Percentiles rank a stretch among this genome's conserved stretches.
Conservation (phyloP, 2,113 vertebrate genomes). For the Pavo muticus region DNA sequence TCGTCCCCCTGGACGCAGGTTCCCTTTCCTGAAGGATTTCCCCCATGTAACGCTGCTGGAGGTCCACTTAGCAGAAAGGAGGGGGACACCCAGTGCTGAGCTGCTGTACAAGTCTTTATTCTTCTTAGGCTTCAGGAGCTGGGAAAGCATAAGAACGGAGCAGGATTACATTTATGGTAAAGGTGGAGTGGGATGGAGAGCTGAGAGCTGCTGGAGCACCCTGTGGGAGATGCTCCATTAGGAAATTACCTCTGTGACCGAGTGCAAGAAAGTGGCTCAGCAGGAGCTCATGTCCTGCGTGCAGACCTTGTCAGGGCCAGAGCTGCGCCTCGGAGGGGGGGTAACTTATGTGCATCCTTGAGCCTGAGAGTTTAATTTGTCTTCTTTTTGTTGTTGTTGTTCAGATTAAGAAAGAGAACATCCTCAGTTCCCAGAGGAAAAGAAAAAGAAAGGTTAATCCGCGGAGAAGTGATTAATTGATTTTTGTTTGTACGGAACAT, state of each 20-base stretch:
- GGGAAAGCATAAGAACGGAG: not conserved
- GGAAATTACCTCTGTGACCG: not conserved
- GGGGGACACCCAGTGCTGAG: not conserved
- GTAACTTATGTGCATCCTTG: not conserved
- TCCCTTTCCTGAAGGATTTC: not conserved
- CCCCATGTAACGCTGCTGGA: not conserved
- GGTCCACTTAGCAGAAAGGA: not conserved
- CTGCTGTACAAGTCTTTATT: not conserved
- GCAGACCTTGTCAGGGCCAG: not conserved
- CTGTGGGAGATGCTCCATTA: slow-evolving; percentile 47
- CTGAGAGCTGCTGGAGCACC: not conserved
- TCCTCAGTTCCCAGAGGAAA: not conserved
- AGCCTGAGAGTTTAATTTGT: not conserved
- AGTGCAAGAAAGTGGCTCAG: slow-evolving; percentile 10
- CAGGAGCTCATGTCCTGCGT: not conserved
- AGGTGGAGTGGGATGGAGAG: not conserved
- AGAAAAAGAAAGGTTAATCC: slow-evolving; percentile 6
- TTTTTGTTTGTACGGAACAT: slow-evolving; percentile 45
- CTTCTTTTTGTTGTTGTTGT: not conserved
- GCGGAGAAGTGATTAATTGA: slow-evolving; percentile 26
- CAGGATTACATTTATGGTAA: not conserved
- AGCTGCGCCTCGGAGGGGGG: not conserved
- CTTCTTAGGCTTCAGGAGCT: not conserved
- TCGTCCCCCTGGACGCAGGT: not conserved
- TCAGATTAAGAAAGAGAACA: slow-evolving; percentile 1